These are phyloP conservation scores for Anoncus sp. DNA, from an alignment of 2,888 invertebrate species.

Conservation along the genomic window DNA sequence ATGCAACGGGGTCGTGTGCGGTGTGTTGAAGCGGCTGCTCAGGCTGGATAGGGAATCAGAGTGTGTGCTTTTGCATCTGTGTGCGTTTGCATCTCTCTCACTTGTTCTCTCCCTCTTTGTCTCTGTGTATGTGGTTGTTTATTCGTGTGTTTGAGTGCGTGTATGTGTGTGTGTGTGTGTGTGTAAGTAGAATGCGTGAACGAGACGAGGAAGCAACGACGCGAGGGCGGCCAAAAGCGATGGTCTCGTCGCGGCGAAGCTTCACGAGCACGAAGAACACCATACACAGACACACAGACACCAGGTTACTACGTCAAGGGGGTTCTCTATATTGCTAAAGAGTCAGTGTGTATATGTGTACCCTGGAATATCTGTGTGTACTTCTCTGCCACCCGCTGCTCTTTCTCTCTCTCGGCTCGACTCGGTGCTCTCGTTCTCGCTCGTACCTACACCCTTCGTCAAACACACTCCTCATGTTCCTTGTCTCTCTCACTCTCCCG, in stretches of 20 bases:
- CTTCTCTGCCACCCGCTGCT: constrained; percentile 67
- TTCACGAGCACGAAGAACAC: constrained; percentile 41
- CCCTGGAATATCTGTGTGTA: constrained; percentile 15
- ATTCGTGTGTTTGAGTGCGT: constrained; percentile 4
- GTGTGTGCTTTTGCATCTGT: constrained; percentile 2
- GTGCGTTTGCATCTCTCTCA: constrained; percentile 6
- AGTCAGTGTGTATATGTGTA: background rate
- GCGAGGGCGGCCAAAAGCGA: constrained; percentile 57
- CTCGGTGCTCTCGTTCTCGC: constrained; percentile 73
- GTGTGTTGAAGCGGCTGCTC: constrained; percentile 49
- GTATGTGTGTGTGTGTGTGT: constrained; percentile 7
- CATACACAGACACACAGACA: constrained; percentile 31
- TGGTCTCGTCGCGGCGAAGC: constrained; percentile 53
- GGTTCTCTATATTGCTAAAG: constrained; percentile 28
- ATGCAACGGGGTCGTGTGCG: constrained; percentile 52
- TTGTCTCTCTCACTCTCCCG: constrained; percentile 27
- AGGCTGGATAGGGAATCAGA: constrained; percentile 33
- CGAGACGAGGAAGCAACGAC: constrained; percentile 49
- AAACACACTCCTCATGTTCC: constrained; percentile 29
- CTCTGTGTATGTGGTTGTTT: constrained; percentile 24
- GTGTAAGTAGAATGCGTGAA: constrained; percentile 17
- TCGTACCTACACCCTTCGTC: constrained; percentile 64
- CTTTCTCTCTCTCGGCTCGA: constrained; percentile 60
- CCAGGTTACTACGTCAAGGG: constrained; percentile 54
- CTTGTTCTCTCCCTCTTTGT: constrained; percentile 42